Base-by-base conservation (phyloP, 2,797 vertebrate genomes). In the Hyperoplus lanceolatus region DNA sequence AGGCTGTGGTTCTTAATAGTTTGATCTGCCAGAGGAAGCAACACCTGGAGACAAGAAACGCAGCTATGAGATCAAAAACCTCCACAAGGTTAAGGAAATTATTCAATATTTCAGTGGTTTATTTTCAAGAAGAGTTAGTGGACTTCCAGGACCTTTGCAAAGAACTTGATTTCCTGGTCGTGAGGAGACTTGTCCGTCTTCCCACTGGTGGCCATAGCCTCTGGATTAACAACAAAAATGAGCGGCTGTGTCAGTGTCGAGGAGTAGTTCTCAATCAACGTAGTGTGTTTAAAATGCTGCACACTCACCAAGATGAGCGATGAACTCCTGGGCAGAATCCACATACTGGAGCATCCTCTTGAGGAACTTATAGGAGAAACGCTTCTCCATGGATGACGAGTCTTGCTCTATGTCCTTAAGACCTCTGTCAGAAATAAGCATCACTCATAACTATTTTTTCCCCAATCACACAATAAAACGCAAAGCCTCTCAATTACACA, bases 141-240 rank as follows among this genome's bases (percentile, higher is more conserved):
- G 60, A 67, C 13, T 38, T 14, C 1, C 94, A 90, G 29, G 85
- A 99, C 98, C 97, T 99, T 99, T 63, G 98, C 98, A 92, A 99
- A 99, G 90, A 99, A 99, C 89, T 99, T 99, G 87, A 99, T 99
- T 93, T 99, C 98, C 90, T 98, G 98, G 82, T 99, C 98, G 77
- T 99, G 98, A 60, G 98, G 97, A 8, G 97, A 99, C 92, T 97
- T 99, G 89, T 99, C 98, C 0, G 96, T 97, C 94, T 99, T 99
- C 68, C 97, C 98, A 70, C 98, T 99, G 72, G 96, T 96, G 77
- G 98, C 97, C 95, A 98, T 97, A 5, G 98, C 98, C 97, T 99
- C 98, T 99, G 91, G 65, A 92, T 89, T 48, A 62, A 94, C 5
- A 93, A 49, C 3, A 63, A 53, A n/a, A 14, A 45, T 43, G 41